Percentiles rank a stretch among this genome's conserved stretches.
Conservation (phyloP, 2,888 invertebrate genomes). For the Cheilosia scutellata region DNA sequence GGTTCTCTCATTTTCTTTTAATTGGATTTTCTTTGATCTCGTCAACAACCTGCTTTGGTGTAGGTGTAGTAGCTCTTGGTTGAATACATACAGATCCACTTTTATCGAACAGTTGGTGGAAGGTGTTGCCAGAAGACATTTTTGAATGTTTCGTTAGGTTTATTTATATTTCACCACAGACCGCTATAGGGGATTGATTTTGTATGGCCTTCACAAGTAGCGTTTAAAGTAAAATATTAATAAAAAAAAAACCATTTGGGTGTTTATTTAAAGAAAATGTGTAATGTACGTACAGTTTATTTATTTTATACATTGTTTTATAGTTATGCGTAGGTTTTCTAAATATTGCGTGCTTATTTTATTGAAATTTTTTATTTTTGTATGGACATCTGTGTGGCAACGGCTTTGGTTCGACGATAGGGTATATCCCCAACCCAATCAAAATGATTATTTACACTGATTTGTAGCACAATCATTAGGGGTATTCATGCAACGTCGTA, state of each 20-base stretch:
- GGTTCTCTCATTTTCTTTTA: constrained; percentile 19
- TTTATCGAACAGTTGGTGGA: not conserved
- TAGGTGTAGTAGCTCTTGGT: not conserved
- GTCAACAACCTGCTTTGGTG: constrained; percentile 8
- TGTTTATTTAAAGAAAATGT: not conserved
- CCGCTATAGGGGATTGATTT: not conserved
- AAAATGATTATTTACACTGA: too few relatives aligned
- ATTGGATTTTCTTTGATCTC: constrained; percentile 26
- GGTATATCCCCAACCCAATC: too few relatives aligned
- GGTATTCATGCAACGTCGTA: too few relatives aligned
- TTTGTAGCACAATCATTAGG: too few relatives aligned
- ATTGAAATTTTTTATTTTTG: too few relatives aligned
- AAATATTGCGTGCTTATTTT: too few relatives aligned
- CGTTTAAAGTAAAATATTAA: not conserved
- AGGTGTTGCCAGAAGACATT: constrained; percentile 20
- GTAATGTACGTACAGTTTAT: too few relatives aligned
- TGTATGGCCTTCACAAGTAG: not conserved
- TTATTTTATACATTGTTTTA: too few relatives aligned
- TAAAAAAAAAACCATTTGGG: too few relatives aligned
- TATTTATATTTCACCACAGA: not conserved
- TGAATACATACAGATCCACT: constrained; percentile 11
- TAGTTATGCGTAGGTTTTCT: too few relatives aligned
- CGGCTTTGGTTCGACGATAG: too few relatives aligned
- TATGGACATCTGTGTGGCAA: not conserved
- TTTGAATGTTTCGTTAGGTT: constrained; percentile 14